These are phyloP conservation scores for Chrysaora quinquecirrha DNA, from an alignment of 30 jellyfish, hydroid and myxozoan genomes.

Conservation along the genomic window DNA sequence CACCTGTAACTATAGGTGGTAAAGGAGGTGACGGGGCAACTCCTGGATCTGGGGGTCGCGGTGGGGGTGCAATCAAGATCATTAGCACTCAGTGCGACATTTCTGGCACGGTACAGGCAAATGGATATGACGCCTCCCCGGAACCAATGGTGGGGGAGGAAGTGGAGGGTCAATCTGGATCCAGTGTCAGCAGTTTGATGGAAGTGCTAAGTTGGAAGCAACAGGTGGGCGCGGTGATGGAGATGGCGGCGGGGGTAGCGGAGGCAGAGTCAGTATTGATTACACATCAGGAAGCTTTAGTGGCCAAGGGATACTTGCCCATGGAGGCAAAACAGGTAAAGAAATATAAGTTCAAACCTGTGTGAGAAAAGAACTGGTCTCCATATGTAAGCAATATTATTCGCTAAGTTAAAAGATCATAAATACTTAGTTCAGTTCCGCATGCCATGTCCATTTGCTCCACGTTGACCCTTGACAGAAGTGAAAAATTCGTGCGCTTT, in stretches of 20 bases:
- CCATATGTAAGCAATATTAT: too few species aligned
- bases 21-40: constrained; percentile 62
- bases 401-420: too few species aligned
- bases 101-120: constrained; percentile 39
- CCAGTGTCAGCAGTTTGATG: constrained; percentile 30
- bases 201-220: constrained; percentile 34
- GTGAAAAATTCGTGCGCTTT: too few species aligned
- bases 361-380: neutral
- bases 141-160: constrained; percentile 47
- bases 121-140: constrained; percentile 31
- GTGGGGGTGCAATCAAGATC: constrained; percentile 45
- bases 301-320: constrained; percentile 38
- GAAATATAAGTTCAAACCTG: neutral
- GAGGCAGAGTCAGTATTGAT: constrained; percentile 39
- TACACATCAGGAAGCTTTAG: constrained; percentile 11
- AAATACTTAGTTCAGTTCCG: too few species aligned
- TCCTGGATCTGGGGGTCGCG: constrained; percentile 55
- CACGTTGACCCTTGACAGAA: too few species aligned
- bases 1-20: constrained; percentile 24
- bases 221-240: constrained; percentile 65
- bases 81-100: constrained; percentile 20
- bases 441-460: too few species aligned
- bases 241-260: constrained; percentile 65
- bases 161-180: constrained; percentile 49
- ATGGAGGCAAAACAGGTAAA: constrained; percentile 58